A percentile compares a stretch with the other conserved stretches of the same genome.
These are phyloP conservation scores for Bradypodion pumilum DNA, from an alignment of 2,797 vertebrate species.

Conservation along the genomic window DNA sequence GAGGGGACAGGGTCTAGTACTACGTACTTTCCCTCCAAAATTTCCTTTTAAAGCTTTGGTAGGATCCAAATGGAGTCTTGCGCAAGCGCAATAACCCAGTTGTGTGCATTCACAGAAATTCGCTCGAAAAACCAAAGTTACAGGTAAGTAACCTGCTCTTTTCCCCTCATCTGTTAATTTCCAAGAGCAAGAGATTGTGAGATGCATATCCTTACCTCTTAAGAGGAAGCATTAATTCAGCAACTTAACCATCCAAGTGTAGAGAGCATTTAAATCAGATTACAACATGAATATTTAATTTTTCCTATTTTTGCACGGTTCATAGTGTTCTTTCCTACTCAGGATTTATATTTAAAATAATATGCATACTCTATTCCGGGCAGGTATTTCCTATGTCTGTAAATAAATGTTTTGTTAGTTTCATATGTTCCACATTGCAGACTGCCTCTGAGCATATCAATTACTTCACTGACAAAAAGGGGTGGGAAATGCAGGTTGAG, in stretches of 20 bases:
- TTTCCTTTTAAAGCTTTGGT: too few relatives aligned
- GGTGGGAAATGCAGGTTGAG: not conserved
- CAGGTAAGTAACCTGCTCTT: too few relatives aligned
- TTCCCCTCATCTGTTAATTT: too few relatives aligned
- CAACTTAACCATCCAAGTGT: not conserved
- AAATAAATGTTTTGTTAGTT: not conserved
- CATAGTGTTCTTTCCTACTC: not conserved
- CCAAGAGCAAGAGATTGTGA: too few relatives aligned
- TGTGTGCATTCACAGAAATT: too few relatives aligned
- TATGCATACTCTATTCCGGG: too few relatives aligned
- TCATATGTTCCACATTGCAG: not conserved
- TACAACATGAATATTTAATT: not conserved
- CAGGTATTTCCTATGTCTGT: not conserved
- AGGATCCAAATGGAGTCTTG: too few relatives aligned
- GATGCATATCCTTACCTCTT: not conserved
- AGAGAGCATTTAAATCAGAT: not conserved
- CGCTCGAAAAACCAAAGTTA: too few relatives aligned
- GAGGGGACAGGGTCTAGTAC: too few relatives aligned
- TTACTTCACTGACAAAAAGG: not conserved
- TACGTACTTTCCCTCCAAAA: too few relatives aligned
- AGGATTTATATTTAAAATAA: not conserved
- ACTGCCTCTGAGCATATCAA: too few relatives aligned
- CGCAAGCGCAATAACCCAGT: too few relatives aligned
- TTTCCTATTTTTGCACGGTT: not conserved
- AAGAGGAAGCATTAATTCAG: not conserved